Conservation (phyloP, 2,113 vertebrate species). For the Limanda limanda region DNA sequence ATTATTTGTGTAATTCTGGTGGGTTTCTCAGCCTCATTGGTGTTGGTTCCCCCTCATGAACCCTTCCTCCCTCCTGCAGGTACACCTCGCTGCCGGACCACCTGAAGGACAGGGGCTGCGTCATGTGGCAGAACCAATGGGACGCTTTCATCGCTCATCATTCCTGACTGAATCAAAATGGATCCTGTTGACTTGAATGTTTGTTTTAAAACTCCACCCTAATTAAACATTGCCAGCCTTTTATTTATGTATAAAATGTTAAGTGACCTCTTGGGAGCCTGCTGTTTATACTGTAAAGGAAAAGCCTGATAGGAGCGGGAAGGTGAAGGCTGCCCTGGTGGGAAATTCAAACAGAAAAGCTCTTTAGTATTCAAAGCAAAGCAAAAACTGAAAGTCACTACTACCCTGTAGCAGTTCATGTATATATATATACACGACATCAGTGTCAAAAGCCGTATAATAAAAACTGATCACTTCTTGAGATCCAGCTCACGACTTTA, state of each 20-base stretch:
- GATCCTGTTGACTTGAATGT: slow-evolving; percentile 45
- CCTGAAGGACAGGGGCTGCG: slow-evolving; percentile 59
- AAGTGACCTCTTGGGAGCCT: not conserved
- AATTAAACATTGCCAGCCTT: not conserved
- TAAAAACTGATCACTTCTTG: no score
- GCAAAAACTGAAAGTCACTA: no score
- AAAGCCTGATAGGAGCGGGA: not conserved
- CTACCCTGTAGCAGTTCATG: no score
- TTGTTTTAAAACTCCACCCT: not conserved
- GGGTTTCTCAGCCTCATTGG: no score
- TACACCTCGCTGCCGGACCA: slow-evolving; percentile 77
- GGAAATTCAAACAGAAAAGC: no score
- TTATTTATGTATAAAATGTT: not conserved
- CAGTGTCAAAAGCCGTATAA: no score
- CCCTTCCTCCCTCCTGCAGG: slow-evolving; percentile 52
- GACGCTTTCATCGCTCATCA: slow-evolving; percentile 68
- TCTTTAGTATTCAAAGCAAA: no score
- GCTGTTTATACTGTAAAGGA: not conserved
- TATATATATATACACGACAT: no score
- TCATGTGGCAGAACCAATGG: slow-evolving; percentile 78
- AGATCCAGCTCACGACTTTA: no score
- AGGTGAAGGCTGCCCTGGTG: no score
- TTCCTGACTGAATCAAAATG: not conserved
- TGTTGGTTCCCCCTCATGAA: not conserved
- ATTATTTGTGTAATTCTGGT: no score